Evolutionary conservation across 2,888 invertebrate species (phyloP).

Genomic region (Heliconius sara): DNA sequence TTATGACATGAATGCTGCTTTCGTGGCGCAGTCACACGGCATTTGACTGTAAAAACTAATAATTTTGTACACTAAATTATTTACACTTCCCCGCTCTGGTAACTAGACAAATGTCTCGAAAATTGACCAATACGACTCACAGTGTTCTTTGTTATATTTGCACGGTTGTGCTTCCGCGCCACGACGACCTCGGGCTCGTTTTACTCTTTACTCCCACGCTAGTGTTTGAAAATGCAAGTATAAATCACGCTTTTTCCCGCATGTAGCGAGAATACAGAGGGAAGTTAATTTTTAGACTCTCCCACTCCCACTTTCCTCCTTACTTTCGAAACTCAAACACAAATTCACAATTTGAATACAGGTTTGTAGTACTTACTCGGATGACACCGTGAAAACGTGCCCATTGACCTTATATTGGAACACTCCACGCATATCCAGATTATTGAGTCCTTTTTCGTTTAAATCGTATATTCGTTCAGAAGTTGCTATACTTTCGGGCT

Average conservation of each 20-base stretch:
- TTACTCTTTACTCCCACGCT: too few relatives aligned
- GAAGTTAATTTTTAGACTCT: neutral
- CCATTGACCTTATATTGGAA: slow-evolving; percentile 73
- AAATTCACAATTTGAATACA: neutral
- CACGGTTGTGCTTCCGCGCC: too few relatives aligned
- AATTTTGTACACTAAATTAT: too few relatives aligned
- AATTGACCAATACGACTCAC: too few relatives aligned
- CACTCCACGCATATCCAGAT: slow-evolving; percentile 63
- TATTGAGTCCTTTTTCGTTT: slow-evolving; percentile 63
- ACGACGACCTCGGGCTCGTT: too few relatives aligned
- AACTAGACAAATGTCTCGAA: too few relatives aligned
- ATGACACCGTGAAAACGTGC: slow-evolving; percentile 68
- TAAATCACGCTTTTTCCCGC: neutral
- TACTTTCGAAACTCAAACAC: neutral
- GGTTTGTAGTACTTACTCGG: slow-evolving; percentile 66
- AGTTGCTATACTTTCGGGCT: slow-evolving; percentile 74
- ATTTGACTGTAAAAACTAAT: too few relatives aligned
- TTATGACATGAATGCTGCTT: neutral
- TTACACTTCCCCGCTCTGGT: too few relatives aligned
- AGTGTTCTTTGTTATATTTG: too few relatives aligned
- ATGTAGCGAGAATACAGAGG: neutral
- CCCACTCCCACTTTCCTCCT: neutral
- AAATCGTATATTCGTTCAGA: slow-evolving; percentile 71
- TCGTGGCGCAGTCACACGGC: too few relatives aligned
- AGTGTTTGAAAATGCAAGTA: too few relatives aligned